A percentile compares a stretch with the other conserved stretches of the same genome.
These are phyloP conservation scores for Pollenia amentaria DNA, from an alignment of 2,888 invertebrate genomes.

Conservation along the genomic window DNA sequence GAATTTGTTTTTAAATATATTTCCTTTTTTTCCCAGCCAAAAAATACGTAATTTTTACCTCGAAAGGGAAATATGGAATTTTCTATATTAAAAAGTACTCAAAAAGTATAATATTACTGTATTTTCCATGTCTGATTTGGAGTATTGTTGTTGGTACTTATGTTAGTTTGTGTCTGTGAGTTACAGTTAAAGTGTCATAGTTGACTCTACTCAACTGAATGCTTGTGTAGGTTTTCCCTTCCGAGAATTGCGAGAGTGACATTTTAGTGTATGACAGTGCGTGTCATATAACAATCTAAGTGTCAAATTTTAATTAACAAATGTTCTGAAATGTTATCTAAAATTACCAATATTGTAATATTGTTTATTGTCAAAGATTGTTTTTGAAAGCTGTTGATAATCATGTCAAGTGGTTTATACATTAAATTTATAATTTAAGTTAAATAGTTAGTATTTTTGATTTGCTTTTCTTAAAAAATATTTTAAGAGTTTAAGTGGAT, in stretches of 20 bases:
- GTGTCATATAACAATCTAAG: conserved; percentile 76
- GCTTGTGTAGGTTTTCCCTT: conserved; percentile 9
- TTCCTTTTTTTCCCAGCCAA: no score
- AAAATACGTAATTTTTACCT: no score
- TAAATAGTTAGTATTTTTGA: background rate
- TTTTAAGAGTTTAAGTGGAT: no score
- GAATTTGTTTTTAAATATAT: no score
- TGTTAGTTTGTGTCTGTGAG: background rate
- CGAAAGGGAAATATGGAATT: no score
- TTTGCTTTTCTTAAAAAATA: no score
- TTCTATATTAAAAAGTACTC: no score
- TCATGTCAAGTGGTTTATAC: background rate
- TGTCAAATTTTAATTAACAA: conserved; percentile 76
- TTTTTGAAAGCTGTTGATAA: conserved; percentile 39
- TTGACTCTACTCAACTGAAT: conserved; percentile 14
- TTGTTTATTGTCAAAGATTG: conserved; percentile 57
- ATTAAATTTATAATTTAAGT: background rate
- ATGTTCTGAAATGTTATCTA: conserved; percentile 68
- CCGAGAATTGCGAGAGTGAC: conserved; percentile 13
- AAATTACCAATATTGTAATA: conserved; percentile 71
- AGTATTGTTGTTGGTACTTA: no score
- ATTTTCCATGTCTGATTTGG: no score
- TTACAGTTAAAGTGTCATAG: conserved; percentile 46
- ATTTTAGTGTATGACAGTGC: conserved; percentile 68
- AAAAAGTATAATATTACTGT: no score